Evolutionary conservation across 2,797 vertebrate genomes (phyloP), one percentile per base, ranked within the genome.

Genomic region (Spondyliosoma cantharus): DNA sequence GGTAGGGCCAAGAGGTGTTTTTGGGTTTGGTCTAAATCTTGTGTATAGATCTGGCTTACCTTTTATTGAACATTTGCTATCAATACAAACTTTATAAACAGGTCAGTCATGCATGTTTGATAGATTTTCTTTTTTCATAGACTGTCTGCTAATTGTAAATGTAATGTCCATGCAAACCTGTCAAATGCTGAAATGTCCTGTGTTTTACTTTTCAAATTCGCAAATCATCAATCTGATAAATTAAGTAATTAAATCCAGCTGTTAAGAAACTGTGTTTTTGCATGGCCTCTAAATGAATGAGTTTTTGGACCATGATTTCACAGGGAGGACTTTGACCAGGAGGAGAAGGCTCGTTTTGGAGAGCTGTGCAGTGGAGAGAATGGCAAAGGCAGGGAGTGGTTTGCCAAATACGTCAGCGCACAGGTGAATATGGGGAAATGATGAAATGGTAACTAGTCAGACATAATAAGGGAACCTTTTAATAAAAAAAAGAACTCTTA

Each of bases 291-390:
- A 59, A 42, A 66, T 56, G 4, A 24, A 49, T 62, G 62, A 58
- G 8, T 24, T 43, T 65, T 56, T 60, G 62, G 48, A 1, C 0
- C 27, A 1, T 82, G 46, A 74, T 77, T 9, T 83, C 78, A 59
- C 92, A 99, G 98, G 81, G 96, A 97, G 88, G 97, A 99, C 84
- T 93, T 99, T 92, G 96, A 96, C 83, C 97, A 97, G 63, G 98
- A 99, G 72, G 97, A 99, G 92, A 98, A 98, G 90, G 96, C 97
- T 75, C 96, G 89, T 66, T 99, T 99, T 62, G 98, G 97, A 13
- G 95, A 97, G 84, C 94, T 98, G 45, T 99, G 98, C 93, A 95
- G 95, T 4, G 95, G 96, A 0, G 96, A 97, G 77, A 95, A 95
- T 0, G 94, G 96, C 25, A 97, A 98, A 89, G 97, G 97, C 90